Percentiles rank a stretch among this genome's conserved stretches.
Evolutionary conservation across 1,140 invertebrate genomes (phyloP).

Genomic region (Caenorhabditis tropicalis): DNA sequence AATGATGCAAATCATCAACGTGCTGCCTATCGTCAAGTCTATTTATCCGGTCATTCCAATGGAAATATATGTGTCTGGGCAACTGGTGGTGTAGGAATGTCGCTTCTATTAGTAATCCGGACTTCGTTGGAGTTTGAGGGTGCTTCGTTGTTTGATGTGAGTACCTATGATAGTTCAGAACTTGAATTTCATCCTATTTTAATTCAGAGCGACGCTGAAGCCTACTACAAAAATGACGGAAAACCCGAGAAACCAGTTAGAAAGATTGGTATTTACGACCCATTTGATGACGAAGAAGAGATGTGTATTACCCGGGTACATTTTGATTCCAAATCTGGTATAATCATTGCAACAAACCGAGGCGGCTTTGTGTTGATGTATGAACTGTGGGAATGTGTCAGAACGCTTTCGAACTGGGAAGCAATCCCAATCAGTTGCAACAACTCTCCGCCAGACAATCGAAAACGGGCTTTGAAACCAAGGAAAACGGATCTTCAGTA

Average conservation of each 20-base stretch:
- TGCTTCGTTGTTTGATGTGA: neutral
- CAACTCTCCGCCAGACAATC: neutral
- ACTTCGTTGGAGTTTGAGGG: neutral
- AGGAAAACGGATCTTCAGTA: constrained; percentile 6
- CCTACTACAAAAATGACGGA: neutral
- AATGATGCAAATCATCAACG: constrained; percentile 19
- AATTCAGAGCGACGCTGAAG: neutral
- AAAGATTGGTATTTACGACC: neutral
- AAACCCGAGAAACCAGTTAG: neutral
- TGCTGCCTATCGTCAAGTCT: neutral
- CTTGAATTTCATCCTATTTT: neutral
- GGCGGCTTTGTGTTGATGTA: constrained; percentile 20
- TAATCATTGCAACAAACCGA: neutral
- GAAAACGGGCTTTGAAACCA: neutral
- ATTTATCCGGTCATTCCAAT: constrained; percentile 18
- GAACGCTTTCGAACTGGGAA: neutral
- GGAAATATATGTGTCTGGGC: constrained; percentile 17
- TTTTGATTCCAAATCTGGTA: constrained; percentile 10
- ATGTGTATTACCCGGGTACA: neutral
- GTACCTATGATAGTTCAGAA: neutral
- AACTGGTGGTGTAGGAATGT: neutral
- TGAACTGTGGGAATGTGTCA: neutral
- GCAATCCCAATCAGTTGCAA: constrained; percentile 1
- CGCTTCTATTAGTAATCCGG: neutral
- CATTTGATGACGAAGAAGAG: constrained; percentile 13